These are phyloP conservation scores for Acanthoscelides obtectus DNA, from an alignment of 2,888 invertebrate genomes.

Conservation along the genomic window DNA sequence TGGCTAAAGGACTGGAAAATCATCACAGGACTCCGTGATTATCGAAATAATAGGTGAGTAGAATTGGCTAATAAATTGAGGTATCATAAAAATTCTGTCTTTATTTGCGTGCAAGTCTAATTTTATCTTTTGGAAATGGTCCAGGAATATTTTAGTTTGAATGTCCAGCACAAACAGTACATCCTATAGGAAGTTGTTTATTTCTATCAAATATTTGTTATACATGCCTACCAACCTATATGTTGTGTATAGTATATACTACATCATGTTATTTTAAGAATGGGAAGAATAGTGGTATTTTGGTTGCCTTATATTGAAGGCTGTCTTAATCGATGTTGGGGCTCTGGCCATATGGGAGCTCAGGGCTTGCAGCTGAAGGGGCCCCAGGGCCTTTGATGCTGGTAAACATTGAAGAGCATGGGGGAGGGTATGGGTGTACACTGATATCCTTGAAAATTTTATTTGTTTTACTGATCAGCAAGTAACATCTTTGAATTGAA, in stretches of 20 bases:
- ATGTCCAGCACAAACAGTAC: constrained; percentile 5
- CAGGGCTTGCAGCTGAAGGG: too few relatives aligned
- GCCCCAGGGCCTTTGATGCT: too few relatives aligned
- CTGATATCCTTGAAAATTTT: too few relatives aligned
- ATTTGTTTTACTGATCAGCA: too few relatives aligned
- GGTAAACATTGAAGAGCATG: too few relatives aligned
- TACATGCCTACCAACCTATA: neutral
- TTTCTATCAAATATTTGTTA: neutral
- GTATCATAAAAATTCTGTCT: constrained; percentile 21
- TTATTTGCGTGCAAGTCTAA: constrained; percentile 37
- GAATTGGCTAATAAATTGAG: constrained; percentile 16
- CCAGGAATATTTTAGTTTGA: constrained; percentile 24
- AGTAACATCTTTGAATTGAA: too few relatives aligned
- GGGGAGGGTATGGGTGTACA: too few relatives aligned
- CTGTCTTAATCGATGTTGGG: too few relatives aligned
- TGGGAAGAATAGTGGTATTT: neutral
- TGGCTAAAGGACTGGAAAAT: constrained; percentile 23
- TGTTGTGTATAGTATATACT: neutral
- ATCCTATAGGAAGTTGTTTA: neutral
- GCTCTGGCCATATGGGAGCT: too few relatives aligned
- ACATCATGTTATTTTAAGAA: neutral
- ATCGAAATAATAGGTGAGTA: constrained; percentile 37
- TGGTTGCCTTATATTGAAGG: neutral
- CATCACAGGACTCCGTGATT: constrained; percentile 32
- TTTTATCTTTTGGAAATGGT: constrained; percentile 38